Evolutionary conservation across 1,140 invertebrate species (phyloP), one percentile per base, ranked within the genome.

Genomic region (Ctenoplectra terminalis): DNA sequence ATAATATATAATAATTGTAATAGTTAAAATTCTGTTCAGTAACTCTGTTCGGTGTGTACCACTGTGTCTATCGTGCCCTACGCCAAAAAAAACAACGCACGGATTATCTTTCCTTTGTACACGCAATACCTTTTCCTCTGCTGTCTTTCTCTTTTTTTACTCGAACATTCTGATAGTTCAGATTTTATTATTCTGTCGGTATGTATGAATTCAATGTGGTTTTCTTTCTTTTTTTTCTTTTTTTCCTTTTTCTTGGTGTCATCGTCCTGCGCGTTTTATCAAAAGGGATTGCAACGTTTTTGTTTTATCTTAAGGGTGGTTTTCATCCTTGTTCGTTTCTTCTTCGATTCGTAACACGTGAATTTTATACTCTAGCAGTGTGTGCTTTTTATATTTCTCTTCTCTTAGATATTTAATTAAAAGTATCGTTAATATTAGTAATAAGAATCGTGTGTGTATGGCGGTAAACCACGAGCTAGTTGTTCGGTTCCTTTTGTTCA

Each of bases 1-100:
- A 69, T 83, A 79, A 83, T 89, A 86, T 90, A 84, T 88, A 90
- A 84, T 75, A 64, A 85, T 85, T 73, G 61, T 81, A 85, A 87
- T 86, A 83, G 88, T 91, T 91, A 91, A 92, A 92, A 91, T 90
- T 89, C 87, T 88, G 63, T 87, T 88, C 85, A 87, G 78, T 88
- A 84, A 88, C 70, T 87, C 76, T 85, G 48, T 67, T 84, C 71
- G 46, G 60, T 84, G 60, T 83, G 60, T 80, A 75, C 46, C 82
- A 69, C 43, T 71, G 74, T 70, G 54, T 60, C 43, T 71, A 31
- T 82, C 61, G 15, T 72, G 48, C 48, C 17, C 79, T 54, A 77
- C 20, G 7, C 31, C 52, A 52, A 52, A 70, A 29, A 71, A 37
- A 71, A 61, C 56, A 54, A 43, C 66, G n/a, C 67, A 77, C 34